Conservation (phyloP, 1,140 invertebrate species). For the Aphelenchoides fujianensis region DNA sequence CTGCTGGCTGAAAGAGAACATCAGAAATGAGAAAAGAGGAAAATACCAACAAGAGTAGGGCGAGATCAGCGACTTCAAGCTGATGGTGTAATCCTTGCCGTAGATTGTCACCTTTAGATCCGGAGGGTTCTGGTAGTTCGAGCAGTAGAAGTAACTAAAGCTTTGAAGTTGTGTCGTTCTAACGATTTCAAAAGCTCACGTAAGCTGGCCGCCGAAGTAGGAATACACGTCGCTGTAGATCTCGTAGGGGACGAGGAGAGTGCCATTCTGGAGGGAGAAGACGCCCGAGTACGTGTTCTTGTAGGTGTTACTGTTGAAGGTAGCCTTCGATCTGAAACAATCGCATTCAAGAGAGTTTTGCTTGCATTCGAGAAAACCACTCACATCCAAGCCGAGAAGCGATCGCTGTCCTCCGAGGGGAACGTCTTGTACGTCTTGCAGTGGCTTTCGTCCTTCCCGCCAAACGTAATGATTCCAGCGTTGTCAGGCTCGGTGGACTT, state of each 20-base stretch:
- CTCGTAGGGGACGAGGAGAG: neutral
- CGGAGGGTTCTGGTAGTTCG: neutral
- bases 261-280: neutral
- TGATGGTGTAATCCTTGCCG: neutral
- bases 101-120: neutral
- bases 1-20: too few species aligned
- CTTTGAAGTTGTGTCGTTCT: too few species aligned
- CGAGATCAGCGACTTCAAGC: neutral
- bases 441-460: neutral
- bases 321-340: neutral
- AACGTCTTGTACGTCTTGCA: neutral
- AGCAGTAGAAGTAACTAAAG: constrained; percentile 2
- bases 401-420: neutral
- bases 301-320: neutral
- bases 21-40: too few species aligned
- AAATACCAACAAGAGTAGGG: neutral
- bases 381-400: neutral
- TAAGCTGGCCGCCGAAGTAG: neutral
- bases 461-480: constrained; percentile 4
- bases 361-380: neutral
- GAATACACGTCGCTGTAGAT: neutral
- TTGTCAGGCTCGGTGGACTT: neutral
- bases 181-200: too few species aligned
- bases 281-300: neutral
- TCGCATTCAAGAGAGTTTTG: too few species aligned